These are phyloP conservation scores for Thomomys bottae DNA, from an alignment of 2,113 vertebrate species.

Conservation along the genomic window DNA sequence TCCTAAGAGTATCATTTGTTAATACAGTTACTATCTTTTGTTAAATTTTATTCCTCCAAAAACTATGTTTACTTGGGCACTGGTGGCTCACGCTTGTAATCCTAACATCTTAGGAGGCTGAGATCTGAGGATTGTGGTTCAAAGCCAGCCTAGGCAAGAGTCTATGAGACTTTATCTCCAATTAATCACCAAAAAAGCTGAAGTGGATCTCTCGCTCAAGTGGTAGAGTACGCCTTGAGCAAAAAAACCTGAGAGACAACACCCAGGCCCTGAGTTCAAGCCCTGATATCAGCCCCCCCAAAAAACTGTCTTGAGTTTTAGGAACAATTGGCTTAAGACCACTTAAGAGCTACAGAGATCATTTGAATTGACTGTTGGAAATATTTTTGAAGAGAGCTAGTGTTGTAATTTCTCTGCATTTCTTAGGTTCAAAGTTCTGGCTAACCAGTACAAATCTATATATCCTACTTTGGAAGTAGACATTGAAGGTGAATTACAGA, in stretches of 20 bases:
- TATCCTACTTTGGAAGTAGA: slow-evolving; percentile 96
- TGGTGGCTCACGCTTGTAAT: no score
- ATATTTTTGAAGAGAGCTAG: slow-evolving; percentile 31
- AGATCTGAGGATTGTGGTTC: no score
- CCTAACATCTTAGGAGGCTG: no score
- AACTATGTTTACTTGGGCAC: background rate
- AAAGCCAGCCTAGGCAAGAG: no score
- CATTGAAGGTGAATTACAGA: slow-evolving; percentile 94
- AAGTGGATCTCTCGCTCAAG: no score
- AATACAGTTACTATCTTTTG: background rate
- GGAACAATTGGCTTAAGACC: slow-evolving; percentile 16
- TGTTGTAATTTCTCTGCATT: slow-evolving; percentile 57
- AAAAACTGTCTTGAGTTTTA: background rate
- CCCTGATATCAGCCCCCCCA: no score
- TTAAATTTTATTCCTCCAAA: slow-evolving; percentile 47
- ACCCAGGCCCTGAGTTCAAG: no score
- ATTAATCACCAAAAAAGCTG: no score
- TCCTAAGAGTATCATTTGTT: background rate
- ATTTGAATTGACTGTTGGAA: slow-evolving; percentile 16
- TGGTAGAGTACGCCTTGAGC: no score
- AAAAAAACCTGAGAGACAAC: no score
- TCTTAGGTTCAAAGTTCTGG: slow-evolving; percentile 95
- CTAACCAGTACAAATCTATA: slow-evolving; percentile 95
- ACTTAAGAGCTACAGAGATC: background rate
- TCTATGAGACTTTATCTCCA: no score